Evolutionary conservation across 2,113 vertebrate genomes (phyloP).

Genomic region (Lophius piscatorius): DNA sequence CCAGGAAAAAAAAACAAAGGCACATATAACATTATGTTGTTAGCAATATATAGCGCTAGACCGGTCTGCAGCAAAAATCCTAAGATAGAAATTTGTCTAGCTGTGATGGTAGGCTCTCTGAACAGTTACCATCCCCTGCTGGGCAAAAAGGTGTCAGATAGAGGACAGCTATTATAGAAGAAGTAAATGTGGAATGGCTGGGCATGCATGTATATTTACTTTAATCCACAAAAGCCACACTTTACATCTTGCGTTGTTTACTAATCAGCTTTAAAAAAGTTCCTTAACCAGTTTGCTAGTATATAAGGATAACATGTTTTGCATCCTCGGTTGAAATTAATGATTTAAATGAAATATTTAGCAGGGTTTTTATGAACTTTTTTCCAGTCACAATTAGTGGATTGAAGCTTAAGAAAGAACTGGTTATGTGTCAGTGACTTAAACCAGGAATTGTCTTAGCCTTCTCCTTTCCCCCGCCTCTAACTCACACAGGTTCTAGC

Average conservation of each 20-base stretch:
- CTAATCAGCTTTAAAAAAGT: too few species aligned
- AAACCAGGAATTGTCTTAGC: slow-evolving; percentile 43
- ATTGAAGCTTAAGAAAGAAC: not conserved
- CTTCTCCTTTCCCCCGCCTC: slow-evolving; percentile 46
- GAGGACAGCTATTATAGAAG: slow-evolving; percentile 20
- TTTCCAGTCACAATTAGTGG: too few species aligned
- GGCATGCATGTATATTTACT: not conserved
- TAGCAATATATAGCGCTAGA: not conserved
- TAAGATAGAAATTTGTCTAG: slow-evolving; percentile 17
- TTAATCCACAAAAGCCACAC: not conserved
- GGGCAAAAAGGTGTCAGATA: slow-evolving; percentile 20
- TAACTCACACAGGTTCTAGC: slow-evolving; percentile 54
- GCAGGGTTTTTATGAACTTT: not conserved
- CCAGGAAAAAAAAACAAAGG: not conserved
- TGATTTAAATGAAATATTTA: not conserved
- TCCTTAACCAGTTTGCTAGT: too few species aligned
- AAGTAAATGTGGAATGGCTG: slow-evolving; percentile 23
- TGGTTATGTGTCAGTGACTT: slow-evolving; percentile 42
- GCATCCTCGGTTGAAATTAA: slow-evolving; percentile 14
- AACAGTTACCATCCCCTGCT: slow-evolving; percentile 31
- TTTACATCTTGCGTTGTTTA: not conserved
- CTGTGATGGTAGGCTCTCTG: slow-evolving; percentile 22
- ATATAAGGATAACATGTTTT: not conserved
- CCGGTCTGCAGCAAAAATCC: too few species aligned
- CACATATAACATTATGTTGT: not conserved